Evolutionary conservation across 2,113 vertebrate genomes (phyloP).

Genomic region (Poeciliopsis occidentalis): DNA sequence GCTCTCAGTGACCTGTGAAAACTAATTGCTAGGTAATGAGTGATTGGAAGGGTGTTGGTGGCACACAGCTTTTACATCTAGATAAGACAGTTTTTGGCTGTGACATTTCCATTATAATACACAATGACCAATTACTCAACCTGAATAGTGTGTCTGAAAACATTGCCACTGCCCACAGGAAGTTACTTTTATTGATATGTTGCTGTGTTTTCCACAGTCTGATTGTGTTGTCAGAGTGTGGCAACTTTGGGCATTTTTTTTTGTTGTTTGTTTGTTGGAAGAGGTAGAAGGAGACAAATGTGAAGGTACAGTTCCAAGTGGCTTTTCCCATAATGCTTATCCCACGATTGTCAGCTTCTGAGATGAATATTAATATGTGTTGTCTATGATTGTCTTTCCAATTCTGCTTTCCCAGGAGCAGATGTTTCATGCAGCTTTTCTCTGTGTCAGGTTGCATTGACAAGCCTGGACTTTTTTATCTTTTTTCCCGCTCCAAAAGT

Average conservation of each 20-base stretch:
- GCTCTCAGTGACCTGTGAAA: slow-evolving; percentile 43
- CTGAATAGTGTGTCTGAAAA: slow-evolving; percentile 27
- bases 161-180: slow-evolving; percentile 16
- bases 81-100: slow-evolving; percentile 49
- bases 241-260: not conserved
- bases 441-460: slow-evolving; percentile 55
- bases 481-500: not conserved
- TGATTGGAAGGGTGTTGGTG: slow-evolving; percentile 42
- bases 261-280: not conserved
- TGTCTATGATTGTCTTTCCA: slow-evolving; percentile 70
- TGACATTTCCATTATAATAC: slow-evolving; percentile 29
- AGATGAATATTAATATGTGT: slow-evolving; percentile 42
- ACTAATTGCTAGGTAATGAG: slow-evolving; percentile 49
- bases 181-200: slow-evolving; percentile 29
- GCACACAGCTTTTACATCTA: slow-evolving; percentile 37
- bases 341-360: slow-evolving; percentile 44
- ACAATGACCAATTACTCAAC: slow-evolving; percentile 35
- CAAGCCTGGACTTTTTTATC: slow-evolving; percentile 41
- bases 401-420: slow-evolving; percentile 69
- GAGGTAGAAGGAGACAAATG: slow-evolving; percentile 6
- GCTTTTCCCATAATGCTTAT: slow-evolving; percentile 46
- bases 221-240: not conserved
- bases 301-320: slow-evolving; percentile 55
- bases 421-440: slow-evolving; percentile 64
- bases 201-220: not conserved